Evolutionary conservation across 1,140 invertebrate species (phyloP), one percentile per base, ranked within the genome.

Genomic region (Pseudachorutes palmiensis): DNA sequence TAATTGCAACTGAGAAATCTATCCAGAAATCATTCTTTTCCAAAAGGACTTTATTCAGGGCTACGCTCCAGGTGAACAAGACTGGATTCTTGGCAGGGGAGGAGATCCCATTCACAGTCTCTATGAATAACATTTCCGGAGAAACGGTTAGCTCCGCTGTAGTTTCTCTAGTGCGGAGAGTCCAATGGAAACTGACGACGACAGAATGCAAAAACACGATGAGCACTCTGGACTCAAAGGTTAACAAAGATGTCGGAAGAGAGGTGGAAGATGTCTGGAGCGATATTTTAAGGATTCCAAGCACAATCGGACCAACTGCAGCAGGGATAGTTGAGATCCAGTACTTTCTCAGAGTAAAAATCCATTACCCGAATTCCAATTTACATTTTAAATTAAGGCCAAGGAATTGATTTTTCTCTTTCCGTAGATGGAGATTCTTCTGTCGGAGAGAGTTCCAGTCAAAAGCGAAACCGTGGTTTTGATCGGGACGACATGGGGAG

Each of bases 11-110:
- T 14, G 51, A 55, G 24, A 55, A 55, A 24, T 55, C 51, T 5
- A 55, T 55, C 24, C 51, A 55, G 51, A 55, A 55, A 5, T 55
- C 51, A 26, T 55, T 55, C 51, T 55, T 55, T 24, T 19, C 51
- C 12, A 55, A 55, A 26, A 9, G 51, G 24, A 55, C 12, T 24
- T 55, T 22, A 26, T 55, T 55, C 24, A 55, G 24, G 24, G 51
- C 51, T 19, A 55, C 24, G 51, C 51, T 55, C 14, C 24, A 16
- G 12, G 51, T 55, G 24, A 3, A 9, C 51, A 55, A 55, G 24
- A 55, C 51, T 55, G 51, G 51, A 24, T 55, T 55, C 24, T 22
- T 55, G 9, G 9, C 51, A 24, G 51, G 51, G 24, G 51, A 55
- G 24, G 51, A 55, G 9, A 5, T 12, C 24, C 51, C 51, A 55